These are phyloP conservation scores for Hirtodrosophila alboralis DNA, from an alignment of 2,888 invertebrate species.

Conservation along the genomic window DNA sequence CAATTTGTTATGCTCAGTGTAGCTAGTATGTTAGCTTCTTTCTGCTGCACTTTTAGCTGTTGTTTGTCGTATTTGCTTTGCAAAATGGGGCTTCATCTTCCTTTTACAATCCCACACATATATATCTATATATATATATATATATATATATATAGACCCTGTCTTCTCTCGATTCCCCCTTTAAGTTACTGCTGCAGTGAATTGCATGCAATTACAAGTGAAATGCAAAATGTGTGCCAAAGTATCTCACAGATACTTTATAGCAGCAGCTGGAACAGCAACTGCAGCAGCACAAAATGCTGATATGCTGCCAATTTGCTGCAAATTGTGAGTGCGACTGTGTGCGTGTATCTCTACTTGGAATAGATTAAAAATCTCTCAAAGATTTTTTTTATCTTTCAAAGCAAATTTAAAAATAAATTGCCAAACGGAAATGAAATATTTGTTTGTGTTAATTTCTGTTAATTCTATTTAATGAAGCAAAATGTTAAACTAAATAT, in stretches of 20 bases:
- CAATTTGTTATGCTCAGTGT: too few species aligned
- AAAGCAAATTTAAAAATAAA: too few species aligned
- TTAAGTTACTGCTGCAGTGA: constrained; percentile 38
- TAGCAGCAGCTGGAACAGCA: constrained; percentile 37
- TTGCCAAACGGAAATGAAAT: too few species aligned
- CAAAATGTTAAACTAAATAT: too few species aligned
- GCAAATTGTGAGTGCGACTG: constrained; percentile 1
- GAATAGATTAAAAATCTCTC: constrained; percentile 18
- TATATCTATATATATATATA: too few species aligned
- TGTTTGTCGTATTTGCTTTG: constrained; percentile 45
- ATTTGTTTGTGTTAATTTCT: too few species aligned
- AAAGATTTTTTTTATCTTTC: too few species aligned
- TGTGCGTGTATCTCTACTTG: too few species aligned
- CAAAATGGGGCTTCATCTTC: constrained; percentile 19
- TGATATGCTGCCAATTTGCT: constrained; percentile 43
- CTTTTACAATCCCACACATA: constrained; percentile 1
- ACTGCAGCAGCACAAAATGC: constrained; percentile 21
- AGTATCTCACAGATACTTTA: constrained; percentile 78
- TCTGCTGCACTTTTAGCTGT: constrained; percentile 41
- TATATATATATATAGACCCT: too few species aligned
- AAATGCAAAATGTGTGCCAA: constrained; percentile 78
- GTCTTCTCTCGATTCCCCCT: neutral
- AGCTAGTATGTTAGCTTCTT: too few species aligned
- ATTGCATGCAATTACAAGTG: constrained; percentile 76
- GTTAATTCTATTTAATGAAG: too few species aligned